These are phyloP conservation scores for Ladona fulva DNA, from an alignment of 1,140 invertebrate genomes.

Conservation along the genomic window DNA sequence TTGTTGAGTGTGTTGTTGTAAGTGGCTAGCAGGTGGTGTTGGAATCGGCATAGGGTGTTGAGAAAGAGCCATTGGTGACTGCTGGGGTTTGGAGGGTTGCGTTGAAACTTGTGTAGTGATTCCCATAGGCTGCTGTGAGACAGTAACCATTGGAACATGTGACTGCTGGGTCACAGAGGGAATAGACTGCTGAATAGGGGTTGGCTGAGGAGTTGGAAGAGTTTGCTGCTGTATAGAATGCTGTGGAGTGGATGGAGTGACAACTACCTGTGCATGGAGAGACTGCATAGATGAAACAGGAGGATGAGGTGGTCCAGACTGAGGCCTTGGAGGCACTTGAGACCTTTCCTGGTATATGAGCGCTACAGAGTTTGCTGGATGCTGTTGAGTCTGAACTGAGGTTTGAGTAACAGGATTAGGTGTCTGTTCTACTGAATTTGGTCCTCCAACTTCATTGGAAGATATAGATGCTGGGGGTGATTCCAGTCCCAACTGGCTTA, in stretches of 20 bases:
- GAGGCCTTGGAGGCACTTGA: conserved; percentile 12
- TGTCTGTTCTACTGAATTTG: conserved; percentile 58
- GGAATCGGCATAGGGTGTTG: conserved; percentile 22
- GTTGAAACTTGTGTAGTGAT: conserved; percentile 32
- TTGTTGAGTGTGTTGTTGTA: conserved; percentile 30
- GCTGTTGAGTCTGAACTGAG: conserved; percentile 30
- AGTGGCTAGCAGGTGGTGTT: conserved; percentile 24
- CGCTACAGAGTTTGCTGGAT: neutral
- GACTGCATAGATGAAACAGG: conserved; percentile 21
- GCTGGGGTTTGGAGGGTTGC: conserved; percentile 28
- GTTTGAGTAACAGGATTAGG: conserved; percentile 37
- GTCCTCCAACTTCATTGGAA: conserved; percentile 65
- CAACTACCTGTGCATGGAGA: conserved; percentile 15
- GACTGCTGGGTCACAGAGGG: neutral
- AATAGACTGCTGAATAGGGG: conserved; percentile 29
- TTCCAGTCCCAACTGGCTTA: conserved; percentile 70
- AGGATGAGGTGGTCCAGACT: conserved; percentile 21
- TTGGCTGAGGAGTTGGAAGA: conserved; percentile 32
- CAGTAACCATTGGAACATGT: neutral
- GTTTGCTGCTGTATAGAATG: conserved; percentile 31
- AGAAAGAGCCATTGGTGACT: conserved; percentile 24
- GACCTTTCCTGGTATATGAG: neutral
- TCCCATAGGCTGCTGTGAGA: neutral
- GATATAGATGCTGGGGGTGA: conserved; percentile 73
- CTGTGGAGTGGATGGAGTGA: conserved; percentile 14